Evolutionary conservation across 2,113 vertebrate species (phyloP).

Genomic region (Anhinga anhinga): DNA sequence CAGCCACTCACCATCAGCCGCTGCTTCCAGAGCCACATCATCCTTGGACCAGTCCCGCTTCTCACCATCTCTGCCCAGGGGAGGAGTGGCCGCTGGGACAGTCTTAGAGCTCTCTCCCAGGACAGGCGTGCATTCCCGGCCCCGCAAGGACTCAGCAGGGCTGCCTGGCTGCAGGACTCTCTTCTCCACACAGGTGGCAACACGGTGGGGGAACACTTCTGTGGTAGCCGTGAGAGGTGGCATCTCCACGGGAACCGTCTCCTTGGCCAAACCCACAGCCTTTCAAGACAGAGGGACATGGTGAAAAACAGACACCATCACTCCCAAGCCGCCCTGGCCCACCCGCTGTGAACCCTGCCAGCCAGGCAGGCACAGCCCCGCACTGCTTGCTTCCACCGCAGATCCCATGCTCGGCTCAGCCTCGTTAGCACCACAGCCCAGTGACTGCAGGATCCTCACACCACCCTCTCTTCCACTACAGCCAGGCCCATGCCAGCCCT

Average conservation of each 20-base stretch:
- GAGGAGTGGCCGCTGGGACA: background rate
- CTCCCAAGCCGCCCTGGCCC: background rate
- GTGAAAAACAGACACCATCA: background rate
- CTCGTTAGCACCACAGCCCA: background rate
- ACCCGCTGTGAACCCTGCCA: background rate
- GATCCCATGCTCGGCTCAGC: background rate
- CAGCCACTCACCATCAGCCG: constrained; percentile 76
- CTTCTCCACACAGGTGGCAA: constrained; percentile 49
- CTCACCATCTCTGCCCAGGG: constrained; percentile 57
- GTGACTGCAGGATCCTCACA: background rate
- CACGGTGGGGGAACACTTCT: background rate
- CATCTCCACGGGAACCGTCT: constrained; percentile 20
- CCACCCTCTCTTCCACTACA: background rate
- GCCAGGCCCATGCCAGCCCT: background rate
- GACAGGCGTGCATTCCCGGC: background rate
- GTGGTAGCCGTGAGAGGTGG: background rate
- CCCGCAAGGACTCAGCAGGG: background rate
- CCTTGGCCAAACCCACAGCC: constrained; percentile 31
- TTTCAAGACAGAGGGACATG: background rate
- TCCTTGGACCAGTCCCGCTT: constrained; percentile 84
- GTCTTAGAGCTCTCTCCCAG: constrained; percentile 44
- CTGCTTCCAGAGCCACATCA: constrained; percentile 71
- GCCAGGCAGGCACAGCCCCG: background rate
- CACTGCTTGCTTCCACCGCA: rapidly evolving
- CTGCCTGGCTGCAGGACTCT: constrained; percentile 31